Base-by-base conservation (phyloP, 1,140 invertebrate genomes). In the Spodoptera litura region DNA sequence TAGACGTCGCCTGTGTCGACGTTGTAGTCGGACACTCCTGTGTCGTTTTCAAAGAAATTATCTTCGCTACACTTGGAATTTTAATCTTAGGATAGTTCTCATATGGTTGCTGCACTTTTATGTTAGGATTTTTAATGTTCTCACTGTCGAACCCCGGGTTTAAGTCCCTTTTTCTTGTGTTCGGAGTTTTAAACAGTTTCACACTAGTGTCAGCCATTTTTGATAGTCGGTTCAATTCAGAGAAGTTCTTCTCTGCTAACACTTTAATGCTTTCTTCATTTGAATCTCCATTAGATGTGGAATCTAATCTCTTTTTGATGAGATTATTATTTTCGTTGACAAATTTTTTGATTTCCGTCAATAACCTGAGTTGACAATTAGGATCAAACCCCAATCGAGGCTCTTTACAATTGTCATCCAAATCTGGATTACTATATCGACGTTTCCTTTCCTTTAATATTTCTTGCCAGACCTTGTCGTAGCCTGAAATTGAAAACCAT, bases 301-400 rank as follows among this genome's bases (percentile, higher is more conserved):
- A 80, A 62, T 95, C 93, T 5, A 95, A 62, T 68, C 88, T 87
- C 78, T 88, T 90, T 77, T 94, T 95, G 8, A 95, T 95, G 0
- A 94, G 81, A 38, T 94, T 94, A 72, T 95, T 94, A 56, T 94
- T 95, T 81, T 94, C 91, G 31, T 84, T 93, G 35, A 95, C 94
- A n/a, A 86, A 89, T 70, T 93, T 92, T n/a, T 95, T 94, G 38
- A 95, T 95, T 87, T 94, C 89, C 0, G 89, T 92, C 20, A 95
- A 78, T 15, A 94, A 79, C 79, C 92, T 82, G 10, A 95, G 80
- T 75, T 94, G 93, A 8, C 81, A 87, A n/a, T 84, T 85, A 61
- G 91, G 70, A 35, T 90, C 88, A 35, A 85, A 81, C 53, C 82
- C 80, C 71, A 52, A 56, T 25, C 66, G 83, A 0, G 78, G 71